These are phyloP conservation scores for Macrochelys suwanniensis DNA, from an alignment of 2,797 vertebrate genomes.

Conservation along the genomic window DNA sequence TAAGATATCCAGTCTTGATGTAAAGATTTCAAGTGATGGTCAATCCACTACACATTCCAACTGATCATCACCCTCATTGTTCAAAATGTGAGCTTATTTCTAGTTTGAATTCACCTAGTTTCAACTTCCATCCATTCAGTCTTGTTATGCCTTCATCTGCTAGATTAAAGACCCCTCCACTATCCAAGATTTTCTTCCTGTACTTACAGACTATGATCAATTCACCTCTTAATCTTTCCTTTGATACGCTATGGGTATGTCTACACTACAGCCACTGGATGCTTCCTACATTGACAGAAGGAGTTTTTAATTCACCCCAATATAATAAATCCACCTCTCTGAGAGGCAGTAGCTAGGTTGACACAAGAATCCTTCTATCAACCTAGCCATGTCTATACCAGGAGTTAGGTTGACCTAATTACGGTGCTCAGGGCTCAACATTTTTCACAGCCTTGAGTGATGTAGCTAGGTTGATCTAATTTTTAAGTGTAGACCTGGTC, in stretches of 20 bases:
- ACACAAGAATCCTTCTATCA: background rate
- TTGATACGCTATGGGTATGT: background rate
- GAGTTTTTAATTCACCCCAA: background rate
- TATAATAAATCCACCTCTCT: background rate
- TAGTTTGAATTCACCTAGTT: background rate
- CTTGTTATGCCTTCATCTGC: background rate
- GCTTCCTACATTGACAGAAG: background rate
- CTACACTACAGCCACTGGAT: background rate
- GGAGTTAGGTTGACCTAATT: too few species aligned
- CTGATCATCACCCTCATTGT: background rate
- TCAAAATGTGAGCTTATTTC: background rate
- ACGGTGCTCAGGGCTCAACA: too few species aligned
- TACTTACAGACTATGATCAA: too few species aligned
- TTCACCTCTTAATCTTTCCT: background rate
- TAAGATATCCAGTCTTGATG: background rate
- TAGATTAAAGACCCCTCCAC: background rate
- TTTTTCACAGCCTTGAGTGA: too few species aligned
- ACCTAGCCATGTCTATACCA: background rate
- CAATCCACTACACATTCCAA: background rate
- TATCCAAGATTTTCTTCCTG: background rate
- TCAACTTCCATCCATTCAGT: background rate
- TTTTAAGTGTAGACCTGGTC: too few species aligned
- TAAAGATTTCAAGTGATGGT: background rate
- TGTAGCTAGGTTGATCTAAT: too few species aligned
- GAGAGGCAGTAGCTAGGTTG: background rate